Evolutionary conservation across 1,140 invertebrate species (phyloP).

Genomic region (Ditylenchus dipsaci): DNA sequence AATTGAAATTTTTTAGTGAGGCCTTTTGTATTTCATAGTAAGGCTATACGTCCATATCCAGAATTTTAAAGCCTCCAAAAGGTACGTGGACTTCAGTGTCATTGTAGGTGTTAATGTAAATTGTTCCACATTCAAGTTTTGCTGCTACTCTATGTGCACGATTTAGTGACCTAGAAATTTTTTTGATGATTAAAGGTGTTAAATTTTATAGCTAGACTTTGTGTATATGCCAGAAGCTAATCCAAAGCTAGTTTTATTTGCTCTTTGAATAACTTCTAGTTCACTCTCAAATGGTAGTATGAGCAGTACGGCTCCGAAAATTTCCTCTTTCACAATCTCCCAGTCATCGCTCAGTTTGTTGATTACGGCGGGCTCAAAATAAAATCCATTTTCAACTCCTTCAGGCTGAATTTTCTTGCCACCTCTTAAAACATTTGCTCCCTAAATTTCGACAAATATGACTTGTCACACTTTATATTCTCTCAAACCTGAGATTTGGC

Average conservation of each 20-base stretch:
- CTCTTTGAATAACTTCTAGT: conserved; percentile 61
- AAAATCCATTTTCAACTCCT: conserved; percentile 48
- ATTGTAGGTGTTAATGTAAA: conserved; percentile 49
- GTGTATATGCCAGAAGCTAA: conserved; percentile 63
- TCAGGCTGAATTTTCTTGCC: conserved; percentile 59
- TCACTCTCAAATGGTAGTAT: conserved; percentile 63
- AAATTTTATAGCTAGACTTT: conserved; percentile 34
- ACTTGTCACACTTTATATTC: conserved; percentile 23
- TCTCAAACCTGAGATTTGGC: conserved; percentile 63
- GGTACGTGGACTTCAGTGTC: conserved; percentile 42
- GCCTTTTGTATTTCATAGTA: too few species aligned
- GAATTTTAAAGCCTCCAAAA: conserved; percentile 49
- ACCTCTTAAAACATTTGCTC: conserved; percentile 58
- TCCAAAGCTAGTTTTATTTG: conserved; percentile 64
- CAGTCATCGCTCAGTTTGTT: conserved; percentile 59
- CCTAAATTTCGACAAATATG: neutral
- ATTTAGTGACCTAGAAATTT: neutral
- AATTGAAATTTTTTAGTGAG: too few species aligned
- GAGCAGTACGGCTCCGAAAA: conserved; percentile 64
- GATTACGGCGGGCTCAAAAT: conserved; percentile 45
- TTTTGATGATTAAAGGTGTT: conserved; percentile 2
- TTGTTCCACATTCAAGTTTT: neutral
- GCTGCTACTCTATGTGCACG: neutral
- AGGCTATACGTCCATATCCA: conserved; percentile 50
- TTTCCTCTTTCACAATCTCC: conserved; percentile 63